Evolutionary conservation across 1,140 invertebrate genomes (phyloP).

Genomic region (Drosophila subpulchrella): DNA sequence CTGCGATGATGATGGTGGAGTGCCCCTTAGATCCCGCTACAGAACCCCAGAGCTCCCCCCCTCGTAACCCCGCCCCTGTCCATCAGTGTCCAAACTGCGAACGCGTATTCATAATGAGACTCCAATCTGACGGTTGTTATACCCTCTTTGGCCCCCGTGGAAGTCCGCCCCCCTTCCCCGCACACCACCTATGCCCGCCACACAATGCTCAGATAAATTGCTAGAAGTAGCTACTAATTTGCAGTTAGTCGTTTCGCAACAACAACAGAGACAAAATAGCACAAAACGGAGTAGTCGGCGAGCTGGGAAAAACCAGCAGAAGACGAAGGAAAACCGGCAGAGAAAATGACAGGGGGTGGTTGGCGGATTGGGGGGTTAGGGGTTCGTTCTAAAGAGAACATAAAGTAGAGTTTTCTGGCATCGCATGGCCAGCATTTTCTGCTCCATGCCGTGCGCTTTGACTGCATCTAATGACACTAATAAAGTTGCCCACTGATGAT

Average conservation of each 20-base stretch:
- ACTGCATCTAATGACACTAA: conserved; percentile 80
- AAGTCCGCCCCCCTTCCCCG: too few species aligned
- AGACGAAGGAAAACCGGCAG: conserved; percentile 31
- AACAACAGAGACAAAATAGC: conserved; percentile 32
- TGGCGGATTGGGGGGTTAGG: neutral
- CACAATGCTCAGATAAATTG: conserved; percentile 74
- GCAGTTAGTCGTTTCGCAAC: conserved; percentile 68
- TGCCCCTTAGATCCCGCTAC: neutral
- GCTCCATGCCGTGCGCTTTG: conserved; percentile 70
- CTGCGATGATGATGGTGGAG: conserved; percentile 18
- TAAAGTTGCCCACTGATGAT: conserved; percentile 79
- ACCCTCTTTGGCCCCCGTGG: neutral
- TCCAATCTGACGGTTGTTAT: conserved; percentile 51
- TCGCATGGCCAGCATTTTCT: conserved; percentile 53
- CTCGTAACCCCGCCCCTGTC: neutral
- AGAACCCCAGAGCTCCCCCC: too few species aligned
- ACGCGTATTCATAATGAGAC: conserved; percentile 70
- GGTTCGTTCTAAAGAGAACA: conserved; percentile 13
- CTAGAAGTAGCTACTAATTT: conserved; percentile 80
- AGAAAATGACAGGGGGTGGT: conserved; percentile 7
- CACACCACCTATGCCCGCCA: neutral
- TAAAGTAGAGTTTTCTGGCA: conserved; percentile 45
- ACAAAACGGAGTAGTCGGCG: conserved; percentile 19
- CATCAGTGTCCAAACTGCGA: conserved; percentile 23
- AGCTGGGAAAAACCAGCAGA: conserved; percentile 23